A percentile compares a stretch with the other conserved stretches of the same genome.
Evolutionary conservation across 2,113 vertebrate genomes (phyloP).

Genomic region (Pachycephala philippinensis): DNA sequence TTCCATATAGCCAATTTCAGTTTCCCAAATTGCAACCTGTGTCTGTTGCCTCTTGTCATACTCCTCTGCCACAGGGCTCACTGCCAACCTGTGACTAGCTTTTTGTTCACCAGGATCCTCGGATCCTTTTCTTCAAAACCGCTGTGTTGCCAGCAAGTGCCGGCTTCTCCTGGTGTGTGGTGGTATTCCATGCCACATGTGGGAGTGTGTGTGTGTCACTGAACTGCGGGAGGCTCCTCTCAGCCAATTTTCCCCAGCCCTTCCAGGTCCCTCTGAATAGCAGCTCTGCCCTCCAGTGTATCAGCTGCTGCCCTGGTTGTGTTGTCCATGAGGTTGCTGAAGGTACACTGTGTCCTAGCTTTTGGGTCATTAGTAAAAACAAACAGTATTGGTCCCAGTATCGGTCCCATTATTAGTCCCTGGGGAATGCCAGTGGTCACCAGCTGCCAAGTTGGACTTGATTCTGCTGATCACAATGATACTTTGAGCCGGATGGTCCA

Average conservation of each 20-base stretch:
- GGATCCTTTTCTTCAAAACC: not conserved
- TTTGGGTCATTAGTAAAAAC: not conserved
- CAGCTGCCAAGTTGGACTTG: not conserved
- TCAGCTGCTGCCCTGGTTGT: fast-evolving
- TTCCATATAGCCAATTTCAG: fast-evolving
- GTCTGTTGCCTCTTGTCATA: not conserved
- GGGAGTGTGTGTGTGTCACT: not conserved
- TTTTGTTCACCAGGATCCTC: not conserved
- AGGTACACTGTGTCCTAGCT: not conserved
- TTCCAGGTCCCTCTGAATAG: not conserved
- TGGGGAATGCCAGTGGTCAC: not conserved
- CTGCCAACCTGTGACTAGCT: fast-evolving
- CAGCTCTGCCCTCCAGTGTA: not conserved
- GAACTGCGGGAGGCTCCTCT: not conserved
- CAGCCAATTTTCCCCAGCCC: not conserved
- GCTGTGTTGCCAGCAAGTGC: not conserved
- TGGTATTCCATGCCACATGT: not conserved
- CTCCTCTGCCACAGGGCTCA: not conserved
- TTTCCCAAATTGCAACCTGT: not conserved
- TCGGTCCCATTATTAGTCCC: not conserved
- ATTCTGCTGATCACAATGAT: not conserved
- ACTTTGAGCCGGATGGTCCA: not conserved
- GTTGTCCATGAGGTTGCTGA: not conserved
- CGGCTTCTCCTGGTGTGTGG: not conserved
- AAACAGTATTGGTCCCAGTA: not conserved